Conservation (phyloP, 2,888 invertebrate species). For the Drosophila kuntzei region DNA sequence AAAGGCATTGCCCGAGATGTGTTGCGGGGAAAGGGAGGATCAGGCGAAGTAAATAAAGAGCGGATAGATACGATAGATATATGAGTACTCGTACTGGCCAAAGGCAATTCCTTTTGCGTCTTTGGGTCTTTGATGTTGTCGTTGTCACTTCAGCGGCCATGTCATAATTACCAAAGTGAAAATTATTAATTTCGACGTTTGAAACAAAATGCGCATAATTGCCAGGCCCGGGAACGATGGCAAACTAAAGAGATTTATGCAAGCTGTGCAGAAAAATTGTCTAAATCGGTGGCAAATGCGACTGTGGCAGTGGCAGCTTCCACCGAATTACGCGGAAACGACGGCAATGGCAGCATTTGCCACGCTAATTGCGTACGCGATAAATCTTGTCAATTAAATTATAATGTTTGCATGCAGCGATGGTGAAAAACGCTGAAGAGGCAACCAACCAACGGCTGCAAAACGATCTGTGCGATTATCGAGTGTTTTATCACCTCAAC, state of each 20-base stretch:
- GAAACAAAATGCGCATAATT: slow-evolving; percentile 82
- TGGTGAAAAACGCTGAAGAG: slow-evolving; percentile 74
- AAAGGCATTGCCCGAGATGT: slow-evolving; percentile 11
- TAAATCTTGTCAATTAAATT: slow-evolving; percentile 86
- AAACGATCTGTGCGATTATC: slow-evolving; percentile 83
- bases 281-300: slow-evolving; percentile 65
- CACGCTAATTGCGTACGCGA: slow-evolving; percentile 85
- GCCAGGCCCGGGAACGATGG: slow-evolving; percentile 48
- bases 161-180: slow-evolving; percentile 83
- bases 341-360: slow-evolving; percentile 73
- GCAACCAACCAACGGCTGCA: slow-evolving; percentile 64
- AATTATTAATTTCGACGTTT: slow-evolving; percentile 83
- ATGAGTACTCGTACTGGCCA: slow-evolving; percentile 10
- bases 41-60: slow-evolving; percentile 20
- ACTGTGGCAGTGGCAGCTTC: slow-evolving; percentile 47
- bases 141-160: slow-evolving; percentile 80
- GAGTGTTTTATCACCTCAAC: slow-evolving; percentile 83
- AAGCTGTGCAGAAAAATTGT: slow-evolving; percentile 78
- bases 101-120: slow-evolving; percentile 29
- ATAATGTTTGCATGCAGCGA: slow-evolving; percentile 83
- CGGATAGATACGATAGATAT: slow-evolving; percentile 6
- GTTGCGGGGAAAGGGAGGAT: neutral
- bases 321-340: slow-evolving; percentile 80
- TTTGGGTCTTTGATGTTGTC: slow-evolving; percentile 76
- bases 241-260: slow-evolving; percentile 70